Base-by-base conservation (phyloP, 2,797 vertebrate species). In the Tokudaia muenninki region DNA sequence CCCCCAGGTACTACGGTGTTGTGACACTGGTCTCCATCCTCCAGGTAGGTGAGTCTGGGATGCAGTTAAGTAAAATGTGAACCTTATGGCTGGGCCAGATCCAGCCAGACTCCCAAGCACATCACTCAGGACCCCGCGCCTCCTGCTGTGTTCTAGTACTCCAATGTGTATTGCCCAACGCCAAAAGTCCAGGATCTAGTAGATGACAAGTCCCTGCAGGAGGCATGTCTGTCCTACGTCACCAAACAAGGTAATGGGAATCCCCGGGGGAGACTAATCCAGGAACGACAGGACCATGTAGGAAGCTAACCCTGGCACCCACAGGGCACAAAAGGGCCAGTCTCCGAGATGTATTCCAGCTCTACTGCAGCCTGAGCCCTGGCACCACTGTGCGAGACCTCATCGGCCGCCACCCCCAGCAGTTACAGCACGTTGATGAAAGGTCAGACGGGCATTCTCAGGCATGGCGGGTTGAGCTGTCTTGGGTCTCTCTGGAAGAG, bases 131-230 rank as follows among this genome's bases (percentile, higher is more conserved):
- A 44, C 61, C 55, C 44, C 81, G 65, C 94, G 91, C 81, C 93
- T 77, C 96, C 94, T 88, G 8, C 92, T 97, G 31, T 52, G 57
- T 86, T 91, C 17, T 97, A 99, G 99, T 99, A 99, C 94, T 99
- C 99, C 92, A 99, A 99, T 4, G 99, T 99, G 78, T 99, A 99
- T 98, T 99, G 99, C 98, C 99, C 99, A 29, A 99, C 99, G 0
- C 99, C 99, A 0, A 99, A 99, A 98, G 99, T 99, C 81, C 99
- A 99, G 98, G 99, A 99, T 97, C 98, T 99, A 92, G 99, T 99
- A 11, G 99, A 99, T 96, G 99, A 99, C 98, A 99, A 99, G 98
- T 99, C 99, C 78, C 98, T 99, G 86, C 99, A 99, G 98, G 99
- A 99, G n/a, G 99, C 99, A 92, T 99, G 99, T 97, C 98, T 99